A percentile compares a stretch with the other conserved stretches of the same genome.
Evolutionary conservation across 2,113 vertebrate genomes (phyloP).

Genomic region (Daboia siamensis): DNA sequence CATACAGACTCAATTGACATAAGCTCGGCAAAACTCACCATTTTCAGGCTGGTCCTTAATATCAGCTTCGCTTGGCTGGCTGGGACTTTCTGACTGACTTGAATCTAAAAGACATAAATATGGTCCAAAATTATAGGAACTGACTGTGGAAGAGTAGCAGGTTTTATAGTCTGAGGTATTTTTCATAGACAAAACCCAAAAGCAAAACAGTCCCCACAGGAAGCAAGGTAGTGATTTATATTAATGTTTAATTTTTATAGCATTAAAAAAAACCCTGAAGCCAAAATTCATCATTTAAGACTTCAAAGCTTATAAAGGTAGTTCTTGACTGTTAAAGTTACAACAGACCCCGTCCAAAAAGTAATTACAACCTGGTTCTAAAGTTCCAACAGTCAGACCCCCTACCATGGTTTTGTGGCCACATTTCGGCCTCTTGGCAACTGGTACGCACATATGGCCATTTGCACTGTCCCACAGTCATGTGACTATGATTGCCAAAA

Average conservation of each 20-base stretch:
- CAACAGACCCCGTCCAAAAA: not conserved
- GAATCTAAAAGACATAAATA: conserved; percentile 87
- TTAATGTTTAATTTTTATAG: not conserved
- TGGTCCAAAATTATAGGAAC: conserved; percentile 76
- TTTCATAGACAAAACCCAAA: not conserved
- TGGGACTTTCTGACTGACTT: conserved; percentile 96
- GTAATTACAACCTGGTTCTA: not conserved
- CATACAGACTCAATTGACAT: conserved; percentile 54
- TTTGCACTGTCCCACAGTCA: not conserved
- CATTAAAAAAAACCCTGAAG: not conserved
- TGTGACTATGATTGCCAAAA: not conserved
- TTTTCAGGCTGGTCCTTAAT: conserved; percentile 99
- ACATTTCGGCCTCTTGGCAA: not conserved
- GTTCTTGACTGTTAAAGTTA: not conserved
- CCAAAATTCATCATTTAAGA: not conserved
- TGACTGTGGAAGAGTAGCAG: conserved; percentile 68
- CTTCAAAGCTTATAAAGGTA: not conserved
- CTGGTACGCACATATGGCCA: not conserved
- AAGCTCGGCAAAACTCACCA: conserved; percentile 78
- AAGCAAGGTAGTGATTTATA: not conserved
- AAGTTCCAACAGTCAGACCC: not conserved
- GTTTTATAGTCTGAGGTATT: conserved; percentile 34
- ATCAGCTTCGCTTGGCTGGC: conserved; percentile 93
- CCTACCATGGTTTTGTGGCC: not conserved
- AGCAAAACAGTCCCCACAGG: not conserved